Base-by-base conservation (phyloP, 2,888 invertebrate genomes). In the Petrolisthes cinctipes region DNA sequence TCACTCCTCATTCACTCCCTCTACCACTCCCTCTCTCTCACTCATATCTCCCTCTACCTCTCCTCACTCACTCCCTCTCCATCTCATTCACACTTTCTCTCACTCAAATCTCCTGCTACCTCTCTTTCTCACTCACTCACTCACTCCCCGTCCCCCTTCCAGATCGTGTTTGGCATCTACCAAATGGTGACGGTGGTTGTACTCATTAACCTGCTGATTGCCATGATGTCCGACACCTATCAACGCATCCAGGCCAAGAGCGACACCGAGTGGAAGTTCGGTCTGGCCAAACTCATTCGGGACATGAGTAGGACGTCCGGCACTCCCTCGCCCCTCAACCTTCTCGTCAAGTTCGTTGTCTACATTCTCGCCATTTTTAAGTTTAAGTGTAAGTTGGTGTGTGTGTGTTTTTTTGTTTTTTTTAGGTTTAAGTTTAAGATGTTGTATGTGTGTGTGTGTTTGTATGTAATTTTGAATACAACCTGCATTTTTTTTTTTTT, bases 211-310 rank as follows among this genome's bases (percentile, higher is more conserved):
- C 96, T 99, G 93, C 96, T 99, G 93, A 99, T 99, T 95, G 99
- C 99, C 94, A 99, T 99, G 99, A 99, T 99, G 98, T 98, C 98
- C 94, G 99, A 99, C 95, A 99, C 99, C 92, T 99, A 99, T 94
- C 99, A 99, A 94, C 95, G 98, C 93, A 99, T 99, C 93, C 94
- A 94, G 95, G 99, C 99, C 68, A 99, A 99, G 95, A 99, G 99
- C 79, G 99, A 99, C 94, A 99, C 98, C 92, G 99, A 99, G 94
- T 99, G 99, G 99, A 99, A 99, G 94, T 99, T 98, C 93, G 99
- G 99, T 56, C 94, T 99, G 92, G 99, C 99, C 85, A 99, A 99
- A 93, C 94, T 99, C 92, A 98, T 99, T 93, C 95, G 99, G 91
- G 98, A 98, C 93, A 99, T 99, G 99, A 99, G 99, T 94, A 95